A percentile compares a stretch with the other conserved stretches of the same genome.
Evolutionary conservation across 2,113 vertebrate species (phyloP).

Genomic region (Cyanocitta stelleri): DNA sequence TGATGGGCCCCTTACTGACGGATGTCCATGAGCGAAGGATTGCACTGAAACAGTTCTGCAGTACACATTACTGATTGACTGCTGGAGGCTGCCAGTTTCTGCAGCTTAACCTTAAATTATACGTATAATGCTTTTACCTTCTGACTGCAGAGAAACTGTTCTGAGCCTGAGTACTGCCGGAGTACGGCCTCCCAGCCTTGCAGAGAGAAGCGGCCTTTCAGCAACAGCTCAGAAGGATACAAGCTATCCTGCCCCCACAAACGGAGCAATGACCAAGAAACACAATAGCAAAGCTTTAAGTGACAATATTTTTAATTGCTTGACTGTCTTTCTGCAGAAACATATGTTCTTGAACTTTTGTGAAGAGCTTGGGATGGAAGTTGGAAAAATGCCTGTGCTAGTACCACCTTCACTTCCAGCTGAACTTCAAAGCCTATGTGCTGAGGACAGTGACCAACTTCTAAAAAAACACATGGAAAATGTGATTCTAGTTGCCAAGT

Average conservation of each 20-base stretch:
- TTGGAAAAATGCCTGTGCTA: background rate
- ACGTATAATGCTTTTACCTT: conserved; percentile 32
- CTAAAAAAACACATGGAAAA: background rate
- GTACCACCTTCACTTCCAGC: background rate
- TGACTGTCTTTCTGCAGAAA: background rate
- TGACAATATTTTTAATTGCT: background rate
- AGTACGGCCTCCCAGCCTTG: background rate
- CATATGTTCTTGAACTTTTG: background rate
- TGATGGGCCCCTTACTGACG: conserved; percentile 1
- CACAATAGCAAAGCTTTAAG: background rate
- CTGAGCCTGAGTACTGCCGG: background rate
- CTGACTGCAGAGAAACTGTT: background rate
- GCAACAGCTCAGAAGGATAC: background rate
- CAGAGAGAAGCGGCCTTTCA: background rate
- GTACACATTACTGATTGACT: background rate
- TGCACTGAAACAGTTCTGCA: background rate
- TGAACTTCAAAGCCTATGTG: background rate
- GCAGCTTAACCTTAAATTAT: background rate
- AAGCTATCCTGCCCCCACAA: background rate
- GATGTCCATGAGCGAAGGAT: background rate
- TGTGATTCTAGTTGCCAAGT: background rate
- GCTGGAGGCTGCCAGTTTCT: conserved; percentile 3
- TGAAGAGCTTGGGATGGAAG: background rate
- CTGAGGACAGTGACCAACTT: background rate
- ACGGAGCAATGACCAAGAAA: background rate